Percentiles rank a stretch among this genome's conserved stretches.
These are phyloP conservation scores for Limosa lapponica DNA, from an alignment of 2,797 vertebrate genomes.

Conservation along the genomic window DNA sequence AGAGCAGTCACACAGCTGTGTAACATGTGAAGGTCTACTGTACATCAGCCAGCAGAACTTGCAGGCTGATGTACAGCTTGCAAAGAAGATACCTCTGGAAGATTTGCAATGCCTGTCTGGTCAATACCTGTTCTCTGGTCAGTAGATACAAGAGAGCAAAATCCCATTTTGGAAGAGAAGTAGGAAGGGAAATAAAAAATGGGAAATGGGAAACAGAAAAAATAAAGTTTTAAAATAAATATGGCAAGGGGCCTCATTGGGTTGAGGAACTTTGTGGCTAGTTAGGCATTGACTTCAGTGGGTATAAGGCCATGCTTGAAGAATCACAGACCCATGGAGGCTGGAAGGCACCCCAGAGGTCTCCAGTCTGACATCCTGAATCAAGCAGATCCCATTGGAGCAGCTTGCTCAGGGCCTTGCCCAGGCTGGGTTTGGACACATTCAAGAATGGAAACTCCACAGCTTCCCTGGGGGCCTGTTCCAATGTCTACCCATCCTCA, in stretches of 20 bases:
- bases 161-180: not conserved
- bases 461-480: not conserved
- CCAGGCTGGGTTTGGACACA: not conserved
- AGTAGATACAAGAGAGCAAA: not conserved
- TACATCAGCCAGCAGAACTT: not conserved
- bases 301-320: not conserved
- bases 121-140: not conserved
- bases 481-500: not conserved
- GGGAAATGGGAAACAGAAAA: not conserved
- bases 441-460: not conserved
- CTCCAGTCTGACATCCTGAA: not conserved
- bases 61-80: not conserved
- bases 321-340: accelerated
- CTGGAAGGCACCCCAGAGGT: not conserved
- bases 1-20: not conserved
- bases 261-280: not conserved
- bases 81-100: not conserved
- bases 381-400: not conserved
- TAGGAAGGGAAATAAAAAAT: not conserved
- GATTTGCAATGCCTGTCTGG: not conserved
- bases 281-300: not conserved
- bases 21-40: not conserved
- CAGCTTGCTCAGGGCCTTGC: not conserved
- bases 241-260: not conserved
- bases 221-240: not conserved